Conservation (phyloP, 2,113 vertebrate genomes). For the Nothoprocta perdicaria region DNA sequence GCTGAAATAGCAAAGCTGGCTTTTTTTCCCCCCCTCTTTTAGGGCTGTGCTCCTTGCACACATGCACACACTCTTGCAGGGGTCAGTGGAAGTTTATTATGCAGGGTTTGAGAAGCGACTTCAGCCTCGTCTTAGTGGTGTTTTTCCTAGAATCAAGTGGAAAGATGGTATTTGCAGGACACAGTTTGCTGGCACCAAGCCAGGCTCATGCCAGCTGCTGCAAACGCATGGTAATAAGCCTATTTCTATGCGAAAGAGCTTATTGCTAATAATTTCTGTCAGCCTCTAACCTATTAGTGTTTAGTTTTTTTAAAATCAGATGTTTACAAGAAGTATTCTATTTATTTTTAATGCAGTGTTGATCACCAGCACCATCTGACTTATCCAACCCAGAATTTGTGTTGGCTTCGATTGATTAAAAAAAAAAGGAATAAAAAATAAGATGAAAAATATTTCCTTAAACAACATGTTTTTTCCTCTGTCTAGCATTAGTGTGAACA, state of each 20-base stretch:
- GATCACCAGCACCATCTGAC: slow-evolving; percentile 56
- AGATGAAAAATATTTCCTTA: background rate
- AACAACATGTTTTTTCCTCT: background rate
- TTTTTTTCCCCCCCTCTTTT: background rate
- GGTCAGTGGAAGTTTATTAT: background rate
- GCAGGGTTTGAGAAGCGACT: background rate
- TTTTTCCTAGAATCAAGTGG: background rate
- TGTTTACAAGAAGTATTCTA: slow-evolving; percentile 53
- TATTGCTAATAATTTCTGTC: slow-evolving; percentile 49
- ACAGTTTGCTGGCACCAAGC: background rate
- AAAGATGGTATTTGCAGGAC: background rate
- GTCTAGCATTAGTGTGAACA: background rate
- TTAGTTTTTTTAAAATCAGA: slow-evolving; percentile 29
- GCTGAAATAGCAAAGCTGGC: background rate
- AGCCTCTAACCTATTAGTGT: slow-evolving; percentile 8
- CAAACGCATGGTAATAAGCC: slow-evolving; percentile 12
- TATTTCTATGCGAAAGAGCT: slow-evolving; percentile 23
- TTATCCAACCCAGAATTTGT: slow-evolving; percentile 21
- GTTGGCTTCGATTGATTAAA: slow-evolving; percentile 32
- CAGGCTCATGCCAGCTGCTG: background rate
- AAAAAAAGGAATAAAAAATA: background rate
- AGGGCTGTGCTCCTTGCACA: background rate
- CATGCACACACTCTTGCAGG: background rate
- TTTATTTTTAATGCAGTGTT: background rate
- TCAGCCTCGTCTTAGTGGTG: background rate